These are phyloP conservation scores for Bugulina stolonifera DNA, from an alignment of 2,888 invertebrate genomes.

Conservation along the genomic window DNA sequence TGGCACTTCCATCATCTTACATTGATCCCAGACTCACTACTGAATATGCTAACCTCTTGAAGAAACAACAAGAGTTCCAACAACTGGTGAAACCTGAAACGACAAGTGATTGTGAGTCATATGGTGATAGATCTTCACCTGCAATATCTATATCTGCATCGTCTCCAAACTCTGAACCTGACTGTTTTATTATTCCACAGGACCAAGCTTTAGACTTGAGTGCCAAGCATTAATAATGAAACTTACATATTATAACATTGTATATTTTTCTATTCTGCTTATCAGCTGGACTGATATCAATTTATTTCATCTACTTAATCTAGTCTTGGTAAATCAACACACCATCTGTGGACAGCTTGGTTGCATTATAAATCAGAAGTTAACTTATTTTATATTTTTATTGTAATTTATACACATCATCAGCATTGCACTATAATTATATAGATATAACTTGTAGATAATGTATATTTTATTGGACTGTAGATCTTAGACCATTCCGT, in stretches of 20 bases:
- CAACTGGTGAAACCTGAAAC: not conserved
- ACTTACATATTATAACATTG: not conserved
- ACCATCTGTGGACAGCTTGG: not conserved
- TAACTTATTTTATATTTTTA: conserved; percentile 20
- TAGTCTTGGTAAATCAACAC: no score
- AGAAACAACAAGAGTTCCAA: conserved; percentile 1
- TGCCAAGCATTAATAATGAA: conserved; percentile 10
- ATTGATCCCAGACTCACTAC: not conserved
- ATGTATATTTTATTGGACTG: no score
- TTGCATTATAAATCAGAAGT: not conserved
- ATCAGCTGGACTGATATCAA: conserved; percentile 14
- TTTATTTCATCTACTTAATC: no score
- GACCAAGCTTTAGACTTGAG: conserved; percentile 24
- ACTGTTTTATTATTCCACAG: conserved; percentile 18
- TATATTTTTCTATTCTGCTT: not conserved
- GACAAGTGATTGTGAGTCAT: conserved; percentile 21
- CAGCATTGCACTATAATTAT: no score
- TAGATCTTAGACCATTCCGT: no score
- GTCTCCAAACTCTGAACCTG: not conserved
- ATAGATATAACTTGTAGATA: no score
- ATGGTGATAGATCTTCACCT: conserved; percentile 18
- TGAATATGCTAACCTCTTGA: not conserved
- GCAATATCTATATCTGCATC: not conserved
- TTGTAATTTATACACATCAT: no score
- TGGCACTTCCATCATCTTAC: not conserved